Evolutionary conservation across 1,140 invertebrate genomes (phyloP).

Genomic region (Drosophila sp.): DNA sequence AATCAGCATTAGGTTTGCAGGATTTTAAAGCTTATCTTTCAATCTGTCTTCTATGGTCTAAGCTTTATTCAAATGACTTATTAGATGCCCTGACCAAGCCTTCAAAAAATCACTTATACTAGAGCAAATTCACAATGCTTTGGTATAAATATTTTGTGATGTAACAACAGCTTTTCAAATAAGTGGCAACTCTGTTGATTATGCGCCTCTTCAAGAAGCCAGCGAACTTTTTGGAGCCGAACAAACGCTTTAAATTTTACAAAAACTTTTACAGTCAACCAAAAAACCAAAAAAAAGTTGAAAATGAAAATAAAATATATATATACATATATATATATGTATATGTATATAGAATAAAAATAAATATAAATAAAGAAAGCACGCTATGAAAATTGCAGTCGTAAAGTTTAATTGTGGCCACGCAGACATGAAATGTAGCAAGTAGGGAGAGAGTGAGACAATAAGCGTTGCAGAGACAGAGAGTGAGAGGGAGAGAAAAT

Average conservation of each 20-base stretch:
- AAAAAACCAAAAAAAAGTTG: slow-evolving; percentile 34
- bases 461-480: neutral
- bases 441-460: slow-evolving; percentile 13
- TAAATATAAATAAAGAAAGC: slow-evolving; percentile 44
- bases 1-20: too few species aligned
- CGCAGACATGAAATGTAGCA: slow-evolving; percentile 40
- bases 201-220: slow-evolving; percentile 5
- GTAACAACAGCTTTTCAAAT: neutral
- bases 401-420: slow-evolving; percentile 75
- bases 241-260: slow-evolving; percentile 59
- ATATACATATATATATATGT: neutral
- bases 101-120: neutral
- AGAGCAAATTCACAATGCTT: neutral
- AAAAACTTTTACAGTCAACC: slow-evolving; percentile 41
- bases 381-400: slow-evolving; percentile 69
- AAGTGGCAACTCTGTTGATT: slow-evolving; percentile 19
- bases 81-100: neutral
- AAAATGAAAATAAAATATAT: slow-evolving; percentile 6
- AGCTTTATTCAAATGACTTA: too few species aligned
- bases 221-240: slow-evolving; percentile 7
- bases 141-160: neutral
- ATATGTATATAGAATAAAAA: slow-evolving; percentile 16
- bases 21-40: too few species aligned
- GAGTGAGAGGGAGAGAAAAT: slow-evolving; percentile 5
- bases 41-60: too few species aligned